Base-by-base conservation (phyloP, 2,888 invertebrate species). In the Hyalella azteca region DNA sequence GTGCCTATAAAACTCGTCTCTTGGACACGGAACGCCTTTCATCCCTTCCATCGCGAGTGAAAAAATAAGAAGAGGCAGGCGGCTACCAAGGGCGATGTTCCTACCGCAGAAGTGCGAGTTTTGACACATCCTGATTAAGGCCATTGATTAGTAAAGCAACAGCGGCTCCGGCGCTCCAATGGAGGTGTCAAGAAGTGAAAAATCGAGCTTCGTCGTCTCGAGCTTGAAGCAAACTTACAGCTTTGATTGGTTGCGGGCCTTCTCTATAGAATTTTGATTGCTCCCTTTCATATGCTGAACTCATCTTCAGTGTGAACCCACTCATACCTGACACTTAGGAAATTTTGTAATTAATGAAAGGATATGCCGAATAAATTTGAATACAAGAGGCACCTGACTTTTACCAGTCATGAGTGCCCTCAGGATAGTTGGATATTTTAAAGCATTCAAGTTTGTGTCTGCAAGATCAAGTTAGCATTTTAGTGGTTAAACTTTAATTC, bases 61-160 rank as follows among this genome's bases (percentile, higher is more conserved):
- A 66, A 60, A 66, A 32, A 32, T 22, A 36, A 29, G 66, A 15
- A 66, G 36, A 66, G 66, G 36, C 66, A 36, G 66, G 36, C 66
- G 66, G 66, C 66, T 36, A 36, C 66, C 36, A 36, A 66, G 36
- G 36, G 36, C 66, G 32, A 32, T 66, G 66, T 66, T 66, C 36
- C 66, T 66, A 66, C 36, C 66, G 66, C 7, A 32, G 66, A 66
- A 66, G 66, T 39, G 66, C 66, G 66, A 66, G 66, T 66, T 66
- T 66, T 66, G 66, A 66, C 66, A 66, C 66, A 66, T 66, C 66
- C 66, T 66, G 66, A 66, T 66, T 66, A 66, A 32, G 32, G 36
- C 66, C 66, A 66, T 66, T 66, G 66, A 66, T 66, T 66, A 66
- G 66, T 66, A 66, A 66, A 66, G 66, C 36, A 66, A 66, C 66